Evolutionary conservation across 2,797 vertebrate species (phyloP), one percentile per base, ranked within the genome.

Genomic region (Hydrocynus forskahlii): DNA sequence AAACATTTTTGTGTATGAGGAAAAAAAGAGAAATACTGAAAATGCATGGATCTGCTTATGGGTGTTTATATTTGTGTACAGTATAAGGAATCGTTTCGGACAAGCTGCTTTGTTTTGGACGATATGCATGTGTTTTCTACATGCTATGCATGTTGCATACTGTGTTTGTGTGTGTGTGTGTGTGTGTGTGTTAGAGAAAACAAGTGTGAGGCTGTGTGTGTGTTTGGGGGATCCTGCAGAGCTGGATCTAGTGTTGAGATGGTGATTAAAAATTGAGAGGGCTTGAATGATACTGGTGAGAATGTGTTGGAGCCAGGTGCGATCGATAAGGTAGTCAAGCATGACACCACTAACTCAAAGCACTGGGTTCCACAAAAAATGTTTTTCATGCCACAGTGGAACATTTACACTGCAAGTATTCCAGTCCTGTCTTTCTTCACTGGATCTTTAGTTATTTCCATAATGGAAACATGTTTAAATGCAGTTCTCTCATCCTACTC

Each of bases 221-320:
- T 55, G 29, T 45, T 23, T 23, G 54, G n/a, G 72, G 29, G 72
- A 64, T 55, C 48, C 14, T 48, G 72, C 45, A 67, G 79, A 55
- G 19, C 88, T 87, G 84, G 89, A 89, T 89, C 87, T 87, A 82
- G 91, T 90, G 91, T 88, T 87, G 86, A 88, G 83, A 85, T 85
- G 85, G 88, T 93, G 91, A 93, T 94, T 94, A 94, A 94, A 94
- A 92, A 93, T 94, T 93, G 91, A 95, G 91, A 92, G 86, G 88
- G 89, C 89, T 89, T 93, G 89, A 94, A 92, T 92, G 92, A 93
- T 91, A 92, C 84, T 88, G 84, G 79, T 73, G 89, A 91, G 90
- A 91, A 89, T 91, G 89, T 86, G 87, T 85, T 87, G 72, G 87
- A 89, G 90, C 86, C 90, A 92, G 91, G 91, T 92, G 81, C 29